Evolutionary conservation across 2,888 invertebrate species (phyloP).

Genomic region (Eledona agricola): DNA sequence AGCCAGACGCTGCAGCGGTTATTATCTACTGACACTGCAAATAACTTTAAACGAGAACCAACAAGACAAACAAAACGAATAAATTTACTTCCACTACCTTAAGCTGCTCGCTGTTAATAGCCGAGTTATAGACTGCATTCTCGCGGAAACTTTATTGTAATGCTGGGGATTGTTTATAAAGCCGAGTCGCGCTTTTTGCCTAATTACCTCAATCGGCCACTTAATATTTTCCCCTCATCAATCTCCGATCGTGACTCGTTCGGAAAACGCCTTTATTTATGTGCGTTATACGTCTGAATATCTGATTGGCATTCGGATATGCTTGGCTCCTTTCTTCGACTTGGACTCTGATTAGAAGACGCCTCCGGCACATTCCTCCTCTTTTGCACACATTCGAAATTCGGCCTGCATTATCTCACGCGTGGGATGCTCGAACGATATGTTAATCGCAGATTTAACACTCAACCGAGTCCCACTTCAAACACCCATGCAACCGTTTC

Average conservation of each 20-base stretch:
- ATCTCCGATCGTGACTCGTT: neutral
- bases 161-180: slow-evolving; percentile 20
- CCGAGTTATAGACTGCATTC: slow-evolving; percentile 24
- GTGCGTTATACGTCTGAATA: slow-evolving; percentile 1
- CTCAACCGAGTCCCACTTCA: slow-evolving; percentile 8
- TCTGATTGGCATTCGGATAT: slow-evolving; percentile 10
- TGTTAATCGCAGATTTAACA: slow-evolving; percentile 3
- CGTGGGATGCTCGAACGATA: slow-evolving; percentile 3
- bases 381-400: slow-evolving; percentile 18
- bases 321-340: slow-evolving; percentile 5
- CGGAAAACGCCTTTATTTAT: slow-evolving; percentile 1
- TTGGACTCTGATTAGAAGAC: slow-evolving; percentile 16
- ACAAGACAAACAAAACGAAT: slow-evolving; percentile 24
- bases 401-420: slow-evolving; percentile 2
- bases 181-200: neutral
- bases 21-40: slow-evolving; percentile 32
- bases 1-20: slow-evolving; percentile 15
- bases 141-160: slow-evolving; percentile 24
- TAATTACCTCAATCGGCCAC: slow-evolving; percentile 1
- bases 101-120: slow-evolving; percentile 28
- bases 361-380: slow-evolving; percentile 17
- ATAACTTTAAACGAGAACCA: slow-evolving; percentile 30
- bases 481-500: slow-evolving; percentile 2
- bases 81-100: slow-evolving; percentile 29
- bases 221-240: neutral